Percentiles rank a stretch among this genome's conserved stretches.
Evolutionary conservation across 1,140 invertebrate species (phyloP).

Genomic region (Stegodyphus dumicola): DNA sequence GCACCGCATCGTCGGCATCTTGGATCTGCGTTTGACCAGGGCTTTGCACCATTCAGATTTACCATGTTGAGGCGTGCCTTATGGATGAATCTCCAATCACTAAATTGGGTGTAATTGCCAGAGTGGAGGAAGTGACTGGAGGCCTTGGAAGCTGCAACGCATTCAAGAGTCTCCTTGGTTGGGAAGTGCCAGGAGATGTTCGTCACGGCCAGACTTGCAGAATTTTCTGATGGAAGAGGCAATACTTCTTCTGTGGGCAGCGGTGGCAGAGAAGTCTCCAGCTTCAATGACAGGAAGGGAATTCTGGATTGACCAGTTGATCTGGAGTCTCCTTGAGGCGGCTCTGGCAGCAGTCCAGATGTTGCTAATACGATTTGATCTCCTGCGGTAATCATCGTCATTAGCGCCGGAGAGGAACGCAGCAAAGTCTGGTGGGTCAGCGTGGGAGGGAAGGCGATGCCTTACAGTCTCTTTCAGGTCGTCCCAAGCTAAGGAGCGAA

Average conservation of each 20-base stretch:
- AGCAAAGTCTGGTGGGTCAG: not conserved
- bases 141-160: not conserved
- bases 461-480: too few relatives aligned
- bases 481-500: too few relatives aligned
- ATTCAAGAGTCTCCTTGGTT: not conserved
- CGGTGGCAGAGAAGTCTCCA: not conserved
- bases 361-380: not conserved
- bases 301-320: too few relatives aligned
- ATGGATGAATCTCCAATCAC: not conserved
- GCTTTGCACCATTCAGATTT: not conserved
- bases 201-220: not conserved
- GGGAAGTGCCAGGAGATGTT: too few relatives aligned
- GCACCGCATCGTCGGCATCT: not conserved
- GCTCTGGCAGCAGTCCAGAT: not conserved
- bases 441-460: too few relatives aligned
- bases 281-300: not conserved
- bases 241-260: not conserved
- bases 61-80: not conserved
- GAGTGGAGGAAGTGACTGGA: not conserved
- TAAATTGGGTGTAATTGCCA: not conserved
- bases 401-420: too few relatives aligned
- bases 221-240: not conserved
- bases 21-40: too few relatives aligned
- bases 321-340: not conserved
- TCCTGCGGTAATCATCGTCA: not conserved